Evolutionary conservation across 2,113 vertebrate genomes (phyloP).

Genomic region (Mus spicilegus): DNA sequence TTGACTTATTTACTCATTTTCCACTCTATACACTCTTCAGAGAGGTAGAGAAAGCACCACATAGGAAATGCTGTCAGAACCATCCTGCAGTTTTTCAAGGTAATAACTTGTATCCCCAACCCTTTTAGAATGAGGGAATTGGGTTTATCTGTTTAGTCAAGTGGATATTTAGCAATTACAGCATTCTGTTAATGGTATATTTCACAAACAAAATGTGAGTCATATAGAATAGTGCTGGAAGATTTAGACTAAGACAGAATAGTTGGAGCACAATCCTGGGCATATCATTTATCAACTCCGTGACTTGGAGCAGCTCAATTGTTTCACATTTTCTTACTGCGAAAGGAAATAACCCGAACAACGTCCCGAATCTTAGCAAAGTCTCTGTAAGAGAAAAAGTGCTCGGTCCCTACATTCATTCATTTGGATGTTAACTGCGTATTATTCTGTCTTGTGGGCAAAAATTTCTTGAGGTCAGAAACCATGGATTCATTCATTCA

Average conservation of each 20-base stretch:
- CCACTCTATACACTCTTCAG: not conserved
- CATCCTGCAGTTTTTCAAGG: not conserved
- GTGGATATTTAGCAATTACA: not conserved
- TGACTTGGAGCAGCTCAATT: not conserved
- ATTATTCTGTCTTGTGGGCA: not conserved
- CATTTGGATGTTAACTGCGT: not conserved
- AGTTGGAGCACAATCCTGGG: not conserved
- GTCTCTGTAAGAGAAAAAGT: not conserved
- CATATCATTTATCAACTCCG: not conserved
- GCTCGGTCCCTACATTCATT: not conserved
- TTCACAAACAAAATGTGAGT: slow-evolving; percentile 33
- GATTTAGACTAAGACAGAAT: not conserved
- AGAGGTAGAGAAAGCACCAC: not conserved
- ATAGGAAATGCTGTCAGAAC: not conserved
- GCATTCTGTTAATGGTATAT: slow-evolving; percentile 11
- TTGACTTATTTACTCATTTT: not conserved
- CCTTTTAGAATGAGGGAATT: slow-evolving; percentile 20
- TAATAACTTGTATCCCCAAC: not conserved
- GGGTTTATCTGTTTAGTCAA: not conserved
- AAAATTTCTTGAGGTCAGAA: not conserved
- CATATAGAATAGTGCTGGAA: not conserved
- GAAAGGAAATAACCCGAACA: not conserved
- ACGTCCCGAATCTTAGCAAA: not conserved
- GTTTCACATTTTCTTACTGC: slow-evolving; percentile 17
- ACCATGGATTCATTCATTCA: slow-evolving; percentile 12